These are phyloP conservation scores for Halictus quadricinctus DNA, from an alignment of 2,888 invertebrate species.

Conservation along the genomic window DNA sequence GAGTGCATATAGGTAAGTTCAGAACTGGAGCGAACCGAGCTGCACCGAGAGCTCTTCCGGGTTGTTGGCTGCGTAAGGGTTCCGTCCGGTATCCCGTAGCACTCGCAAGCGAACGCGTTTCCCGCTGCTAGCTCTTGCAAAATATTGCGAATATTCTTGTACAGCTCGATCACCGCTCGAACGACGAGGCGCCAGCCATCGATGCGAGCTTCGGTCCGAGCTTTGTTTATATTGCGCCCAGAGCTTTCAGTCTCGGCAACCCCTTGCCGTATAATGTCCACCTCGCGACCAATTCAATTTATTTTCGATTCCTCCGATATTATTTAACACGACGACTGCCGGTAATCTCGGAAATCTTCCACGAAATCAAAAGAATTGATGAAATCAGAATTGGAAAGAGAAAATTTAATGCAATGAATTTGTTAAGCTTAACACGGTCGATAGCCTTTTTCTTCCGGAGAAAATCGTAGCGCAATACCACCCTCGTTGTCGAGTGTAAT, in stretches of 20 bases:
- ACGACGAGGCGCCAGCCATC: neutral
- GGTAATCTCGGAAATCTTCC: neutral
- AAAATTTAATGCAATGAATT: neutral
- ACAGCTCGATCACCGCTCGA: neutral
- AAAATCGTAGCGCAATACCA: neutral
- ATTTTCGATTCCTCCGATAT: neutral
- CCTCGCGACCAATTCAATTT: neutral
- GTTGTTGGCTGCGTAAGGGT: slow-evolving; percentile 3
- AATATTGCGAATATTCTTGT: neutral
- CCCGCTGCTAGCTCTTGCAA: neutral
- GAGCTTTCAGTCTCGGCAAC: neutral
- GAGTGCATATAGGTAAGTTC: neutral
- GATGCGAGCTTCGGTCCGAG: neutral
- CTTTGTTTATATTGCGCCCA: neutral
- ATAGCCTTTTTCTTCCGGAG: neutral
- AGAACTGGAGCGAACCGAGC: slow-evolving; percentile 19
- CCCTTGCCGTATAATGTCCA: neutral
- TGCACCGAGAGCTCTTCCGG: neutral
- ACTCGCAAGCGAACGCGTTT: neutral
- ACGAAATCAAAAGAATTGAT: too few relatives aligned
- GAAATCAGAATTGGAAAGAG: neutral
- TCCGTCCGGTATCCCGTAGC: neutral
- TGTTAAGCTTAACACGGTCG: too few relatives aligned
- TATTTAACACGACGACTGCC: neutral
- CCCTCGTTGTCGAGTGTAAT: neutral